These are phyloP conservation scores for Drosophila aff. DNA, from an alignment of 1,140 invertebrate genomes.

Conservation along the genomic window DNA sequence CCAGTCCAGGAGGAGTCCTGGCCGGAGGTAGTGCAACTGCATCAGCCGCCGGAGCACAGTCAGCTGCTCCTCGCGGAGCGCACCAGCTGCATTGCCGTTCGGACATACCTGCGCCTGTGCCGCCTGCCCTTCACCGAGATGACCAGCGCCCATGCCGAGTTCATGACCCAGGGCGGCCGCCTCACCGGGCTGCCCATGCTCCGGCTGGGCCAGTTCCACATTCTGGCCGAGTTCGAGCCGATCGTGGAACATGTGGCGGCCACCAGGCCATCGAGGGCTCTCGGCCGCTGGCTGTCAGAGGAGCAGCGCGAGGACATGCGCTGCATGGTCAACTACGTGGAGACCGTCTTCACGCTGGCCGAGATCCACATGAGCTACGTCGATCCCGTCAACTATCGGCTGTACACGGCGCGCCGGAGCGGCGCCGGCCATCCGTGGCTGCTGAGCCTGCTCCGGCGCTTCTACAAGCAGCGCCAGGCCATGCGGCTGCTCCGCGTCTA, in stretches of 20 bases:
- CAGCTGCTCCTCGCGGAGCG: slow-evolving; percentile 96
- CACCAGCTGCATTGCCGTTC: slow-evolving; percentile 95
- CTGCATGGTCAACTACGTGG: slow-evolving; percentile 94
- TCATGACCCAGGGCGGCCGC: slow-evolving; percentile 96
- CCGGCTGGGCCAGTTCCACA: slow-evolving; percentile 91
- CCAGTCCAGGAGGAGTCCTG: slow-evolving; percentile 85
- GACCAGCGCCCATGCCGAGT: slow-evolving; percentile 94
- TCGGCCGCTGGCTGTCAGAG: slow-evolving; percentile 85
- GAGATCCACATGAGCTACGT: slow-evolving; percentile 95
- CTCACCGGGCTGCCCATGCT: slow-evolving; percentile 91
- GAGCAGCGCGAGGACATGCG: slow-evolving; percentile 94
- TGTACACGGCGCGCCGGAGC: slow-evolving; percentile 92
- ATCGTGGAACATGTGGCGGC: slow-evolving; percentile 94
- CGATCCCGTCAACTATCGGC: slow-evolving; percentile 90
- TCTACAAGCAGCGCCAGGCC: slow-evolving; percentile 90
- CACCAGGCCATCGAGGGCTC: slow-evolving; percentile 85
- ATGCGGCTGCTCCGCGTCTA: slow-evolving; percentile 89
- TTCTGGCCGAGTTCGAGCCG: slow-evolving; percentile 93
- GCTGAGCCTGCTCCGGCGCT: slow-evolving; percentile 92
- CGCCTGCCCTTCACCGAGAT: slow-evolving; percentile 91
- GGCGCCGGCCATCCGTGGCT: slow-evolving; percentile 96
- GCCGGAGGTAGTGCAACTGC: slow-evolving; percentile 93
- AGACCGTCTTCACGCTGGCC: slow-evolving; percentile 93
- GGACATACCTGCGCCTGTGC: slow-evolving; percentile 96
- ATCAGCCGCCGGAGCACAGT: slow-evolving; percentile 93